Evolutionary conservation across 2,797 vertebrate genomes (phyloP), one percentile per base, ranked within the genome.

Genomic region (Erethizon dorsatum): DNA sequence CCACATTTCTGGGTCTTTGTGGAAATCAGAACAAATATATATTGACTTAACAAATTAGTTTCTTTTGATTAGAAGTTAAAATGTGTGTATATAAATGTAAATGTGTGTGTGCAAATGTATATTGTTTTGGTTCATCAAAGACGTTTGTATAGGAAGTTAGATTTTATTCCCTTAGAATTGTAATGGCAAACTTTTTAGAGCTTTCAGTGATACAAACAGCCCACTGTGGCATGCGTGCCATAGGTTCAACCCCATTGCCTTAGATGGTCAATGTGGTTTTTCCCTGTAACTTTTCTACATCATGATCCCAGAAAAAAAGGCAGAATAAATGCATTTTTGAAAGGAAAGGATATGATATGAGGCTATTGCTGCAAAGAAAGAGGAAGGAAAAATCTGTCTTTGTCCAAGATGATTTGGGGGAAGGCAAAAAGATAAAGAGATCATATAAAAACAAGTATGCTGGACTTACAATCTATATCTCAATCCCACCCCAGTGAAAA

Each of bases 1-100:
- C 26, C 73, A 50, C 9, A 89, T 52, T 50, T 71, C 57, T 86
- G 6, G 75, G 57, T 10, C 15, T 91, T 47, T 12, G 47, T 67
- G 26, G 2, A 10, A 82, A 24, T 94, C 83, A 92, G n/a, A 85
- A 65, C 18, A 80, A 79, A 91, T 89, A 47, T 13, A 80, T 14
- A 3, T 50, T 67, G 56, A 94, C 67, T 88, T 37, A 89, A 71
- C 87, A 88, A 86, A 69, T 88, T 26, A 79, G 78, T 91, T 73
- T 56, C 12, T 95, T 73, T 67, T 73, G 11, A 88, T 92, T 78
- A 77, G 56, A 91, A 83, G 12, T 91, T 61, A 94, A 82, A 84
- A 47, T 83, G 33, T 90, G 24, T 52, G 4, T 26, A 33, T 59
- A 22, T 31, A 13, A 75, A 54, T 41, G 14, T 52, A 22, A 73